These are phyloP conservation scores for Crocidura indochinensis DNA, from an alignment of 2,797 vertebrate species.

Conservation along the genomic window DNA sequence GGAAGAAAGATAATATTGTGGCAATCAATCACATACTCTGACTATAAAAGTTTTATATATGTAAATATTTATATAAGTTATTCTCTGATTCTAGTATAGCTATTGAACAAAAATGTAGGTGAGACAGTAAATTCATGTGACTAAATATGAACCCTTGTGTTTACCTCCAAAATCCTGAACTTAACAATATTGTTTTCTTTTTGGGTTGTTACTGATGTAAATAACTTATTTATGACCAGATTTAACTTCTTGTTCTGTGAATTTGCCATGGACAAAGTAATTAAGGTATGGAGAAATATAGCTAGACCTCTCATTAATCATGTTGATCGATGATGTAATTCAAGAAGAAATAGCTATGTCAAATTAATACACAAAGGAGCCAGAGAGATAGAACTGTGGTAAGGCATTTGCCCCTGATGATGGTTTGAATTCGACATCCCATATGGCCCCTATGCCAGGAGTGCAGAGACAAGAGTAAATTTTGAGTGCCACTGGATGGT, in stretches of 20 bases:
- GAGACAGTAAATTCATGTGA: neutral
- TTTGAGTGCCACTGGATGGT: too few relatives aligned
- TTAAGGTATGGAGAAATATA: neutral
- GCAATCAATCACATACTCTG: neutral
- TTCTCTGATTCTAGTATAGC: neutral
- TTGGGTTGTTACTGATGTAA: neutral
- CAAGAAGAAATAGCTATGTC: constrained; percentile 36
- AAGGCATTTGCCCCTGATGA: too few relatives aligned
- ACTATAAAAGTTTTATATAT: too few relatives aligned
- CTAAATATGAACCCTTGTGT: neutral
- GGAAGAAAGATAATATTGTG: neutral
- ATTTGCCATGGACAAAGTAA: constrained; percentile 3
- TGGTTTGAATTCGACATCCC: too few relatives aligned
- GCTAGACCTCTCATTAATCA: neutral
- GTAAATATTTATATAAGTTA: neutral
- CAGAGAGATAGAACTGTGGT: too few relatives aligned
- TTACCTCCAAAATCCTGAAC: neutral
- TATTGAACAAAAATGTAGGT: neutral
- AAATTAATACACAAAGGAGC: constrained; percentile 1
- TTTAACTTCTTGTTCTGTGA: neutral
- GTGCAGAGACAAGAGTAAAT: too few relatives aligned
- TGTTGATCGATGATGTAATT: constrained; percentile 5
- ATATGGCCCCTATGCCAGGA: too few relatives aligned
- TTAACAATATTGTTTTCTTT: neutral
- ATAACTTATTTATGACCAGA: neutral